Conservation (phyloP, 2,797 vertebrate species). For the Octomys mimax region DNA sequence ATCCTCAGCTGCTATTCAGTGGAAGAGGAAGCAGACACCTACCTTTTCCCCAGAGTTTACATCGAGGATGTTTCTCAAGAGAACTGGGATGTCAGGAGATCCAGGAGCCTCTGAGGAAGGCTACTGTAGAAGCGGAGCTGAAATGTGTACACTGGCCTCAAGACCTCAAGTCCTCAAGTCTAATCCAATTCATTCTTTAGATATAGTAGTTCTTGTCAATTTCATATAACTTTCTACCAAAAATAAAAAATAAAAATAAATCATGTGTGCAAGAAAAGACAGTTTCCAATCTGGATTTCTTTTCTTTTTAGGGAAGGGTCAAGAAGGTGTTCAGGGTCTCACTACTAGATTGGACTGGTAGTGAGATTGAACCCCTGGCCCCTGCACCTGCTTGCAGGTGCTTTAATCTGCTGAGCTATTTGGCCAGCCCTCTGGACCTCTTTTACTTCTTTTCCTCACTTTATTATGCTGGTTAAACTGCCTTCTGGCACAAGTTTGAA, state of each 20-base stretch:
- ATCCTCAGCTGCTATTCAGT: not conserved
- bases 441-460: not conserved
- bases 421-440: too few relatives aligned
- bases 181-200: not conserved
- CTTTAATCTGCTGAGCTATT: too few relatives aligned
- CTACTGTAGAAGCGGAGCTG: not conserved
- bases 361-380: too few relatives aligned
- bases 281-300: not conserved
- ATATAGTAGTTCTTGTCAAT: not conserved
- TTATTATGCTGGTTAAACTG: not conserved
- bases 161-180: not conserved
- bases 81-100: not conserved
- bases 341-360: too few relatives aligned
- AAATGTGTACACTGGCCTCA: not conserved
- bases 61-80: not conserved
- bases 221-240: not conserved
- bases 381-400: too few relatives aligned
- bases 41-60: not conserved
- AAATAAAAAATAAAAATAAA: not conserved
- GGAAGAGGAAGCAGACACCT: not conserved
- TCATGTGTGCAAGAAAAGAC: not conserved
- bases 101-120: not conserved
- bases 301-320: not conserved
- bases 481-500: not conserved
- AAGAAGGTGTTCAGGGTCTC: too few relatives aligned